phyloP scores from a whole-genome alignment of 2,113 vertebrate species.

The Xyliphius kryptos region DNA sequence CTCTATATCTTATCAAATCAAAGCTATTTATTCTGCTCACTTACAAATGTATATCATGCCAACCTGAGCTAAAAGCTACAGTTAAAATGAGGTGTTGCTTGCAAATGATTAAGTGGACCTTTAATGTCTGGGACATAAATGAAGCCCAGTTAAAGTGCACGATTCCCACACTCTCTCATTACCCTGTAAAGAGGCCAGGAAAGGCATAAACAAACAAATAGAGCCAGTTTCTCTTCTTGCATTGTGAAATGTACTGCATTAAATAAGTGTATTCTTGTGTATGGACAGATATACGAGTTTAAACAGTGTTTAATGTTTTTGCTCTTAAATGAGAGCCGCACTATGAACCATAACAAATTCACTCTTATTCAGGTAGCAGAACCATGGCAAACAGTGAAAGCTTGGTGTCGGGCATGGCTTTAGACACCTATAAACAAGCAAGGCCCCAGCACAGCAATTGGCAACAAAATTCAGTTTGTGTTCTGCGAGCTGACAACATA shows the following conservation, averaged over 20 bases:
- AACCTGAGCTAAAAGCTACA: too few species aligned
- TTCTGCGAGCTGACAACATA: conserved; percentile 25
- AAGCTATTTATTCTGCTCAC: too few species aligned
- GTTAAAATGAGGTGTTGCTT: conserved; percentile 3
- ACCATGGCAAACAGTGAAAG: too few species aligned
- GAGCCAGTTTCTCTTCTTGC: conserved; percentile 9
- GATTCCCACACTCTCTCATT: conserved; percentile 22
- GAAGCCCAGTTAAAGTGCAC: conserved; percentile 9
- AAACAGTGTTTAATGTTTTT: conserved; percentile 6
- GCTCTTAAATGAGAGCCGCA: too few species aligned
- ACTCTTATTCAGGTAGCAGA: conserved; percentile 2
- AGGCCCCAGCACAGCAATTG: conserved; percentile 29
- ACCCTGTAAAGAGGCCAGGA: conserved; percentile 4
- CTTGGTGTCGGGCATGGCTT: conserved; percentile 28
- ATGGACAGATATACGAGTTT: conserved; percentile 5
- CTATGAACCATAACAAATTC: not conserved
- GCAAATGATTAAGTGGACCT: conserved; percentile 3
- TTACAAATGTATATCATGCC: too few species aligned
- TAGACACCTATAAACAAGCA: conserved; percentile 34
- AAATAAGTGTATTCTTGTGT: conserved; percentile 2
- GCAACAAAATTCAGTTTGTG: conserved; percentile 16
- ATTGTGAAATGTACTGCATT: conserved; percentile 34
- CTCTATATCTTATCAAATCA: too few species aligned
- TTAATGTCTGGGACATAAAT: not conserved
- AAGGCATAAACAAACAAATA: not conserved